These are phyloP conservation scores for Chloropsis cyanopogon DNA, from an alignment of 2,113 vertebrate genomes.

Conservation along the genomic window DNA sequence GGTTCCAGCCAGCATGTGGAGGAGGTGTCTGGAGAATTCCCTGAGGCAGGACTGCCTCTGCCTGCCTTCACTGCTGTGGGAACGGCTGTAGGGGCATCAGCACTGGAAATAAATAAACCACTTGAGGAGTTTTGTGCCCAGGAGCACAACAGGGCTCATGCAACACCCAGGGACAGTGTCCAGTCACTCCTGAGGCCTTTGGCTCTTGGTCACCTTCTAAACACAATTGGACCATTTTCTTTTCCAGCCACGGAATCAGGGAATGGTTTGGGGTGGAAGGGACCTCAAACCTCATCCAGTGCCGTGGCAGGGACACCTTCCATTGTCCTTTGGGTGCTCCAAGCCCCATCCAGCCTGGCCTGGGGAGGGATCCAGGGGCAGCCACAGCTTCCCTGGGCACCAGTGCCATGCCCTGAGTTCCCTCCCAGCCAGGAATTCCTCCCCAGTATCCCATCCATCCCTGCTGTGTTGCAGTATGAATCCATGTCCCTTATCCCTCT, in stretches of 20 bases:
- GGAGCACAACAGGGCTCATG: accelerated
- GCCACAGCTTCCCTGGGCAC: neutral
- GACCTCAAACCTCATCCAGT: neutral
- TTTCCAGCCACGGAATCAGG: accelerated
- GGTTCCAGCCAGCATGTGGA: neutral
- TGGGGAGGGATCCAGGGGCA: neutral
- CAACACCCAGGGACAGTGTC: neutral
- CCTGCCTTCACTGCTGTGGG: neutral
- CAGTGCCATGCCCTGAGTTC: neutral
- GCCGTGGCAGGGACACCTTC: neutral
- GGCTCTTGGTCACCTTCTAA: neutral
- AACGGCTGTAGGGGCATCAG: neutral
- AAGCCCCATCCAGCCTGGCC: neutral
- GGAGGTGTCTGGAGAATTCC: neutral
- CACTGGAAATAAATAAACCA: neutral
- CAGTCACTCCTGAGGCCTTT: neutral
- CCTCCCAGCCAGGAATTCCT: neutral
- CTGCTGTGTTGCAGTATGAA: neutral
- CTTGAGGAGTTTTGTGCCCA: too few species aligned
- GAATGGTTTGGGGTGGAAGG: neutral
- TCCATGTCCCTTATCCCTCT: too few species aligned
- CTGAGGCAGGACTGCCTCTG: neutral
- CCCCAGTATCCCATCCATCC: accelerated
- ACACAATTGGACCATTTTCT: neutral
- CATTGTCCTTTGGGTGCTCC: neutral